These are phyloP conservation scores for Apocrypta bakeri DNA, from an alignment of 1,140 invertebrate genomes.

Conservation along the genomic window DNA sequence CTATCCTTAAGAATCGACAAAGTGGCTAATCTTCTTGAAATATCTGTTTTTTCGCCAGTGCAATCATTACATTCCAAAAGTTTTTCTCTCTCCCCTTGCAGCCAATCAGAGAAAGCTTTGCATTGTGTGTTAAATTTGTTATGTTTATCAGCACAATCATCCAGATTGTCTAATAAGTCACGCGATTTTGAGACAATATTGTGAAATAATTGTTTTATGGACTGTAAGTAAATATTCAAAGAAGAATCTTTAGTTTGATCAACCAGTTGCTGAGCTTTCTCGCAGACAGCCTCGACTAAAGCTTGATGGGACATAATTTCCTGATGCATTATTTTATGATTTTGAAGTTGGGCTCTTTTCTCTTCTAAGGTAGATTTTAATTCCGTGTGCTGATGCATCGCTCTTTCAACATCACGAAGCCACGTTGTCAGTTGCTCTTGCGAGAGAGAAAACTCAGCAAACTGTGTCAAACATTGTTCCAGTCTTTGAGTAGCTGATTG, in stretches of 20 bases:
- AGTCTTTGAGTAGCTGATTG: slow-evolving; percentile 86
- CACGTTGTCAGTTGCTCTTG: slow-evolving; percentile 95
- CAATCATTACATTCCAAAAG: slow-evolving; percentile 85
- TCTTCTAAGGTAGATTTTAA: slow-evolving; percentile 93
- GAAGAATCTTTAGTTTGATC: slow-evolving; percentile 92
- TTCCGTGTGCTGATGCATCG: slow-evolving; percentile 94
- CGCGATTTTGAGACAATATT: slow-evolving; percentile 92
- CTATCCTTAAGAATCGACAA: slow-evolving; percentile 82
- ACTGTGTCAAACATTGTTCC: slow-evolving; percentile 91
- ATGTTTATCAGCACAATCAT: slow-evolving; percentile 90
- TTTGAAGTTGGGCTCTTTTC: slow-evolving; percentile 94
- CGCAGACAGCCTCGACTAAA: slow-evolving; percentile 91
- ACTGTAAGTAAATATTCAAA: slow-evolving; percentile 89
- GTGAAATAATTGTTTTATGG: slow-evolving; percentile 91
- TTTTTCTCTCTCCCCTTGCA: slow-evolving; percentile 84
- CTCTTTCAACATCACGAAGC: slow-evolving; percentile 92
- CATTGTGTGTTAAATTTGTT: slow-evolving; percentile 83
- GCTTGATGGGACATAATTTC: slow-evolving; percentile 95
- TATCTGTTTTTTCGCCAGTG: slow-evolving; percentile 87
- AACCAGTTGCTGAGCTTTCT: slow-evolving; percentile 92
- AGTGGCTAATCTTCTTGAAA: slow-evolving; percentile 82
- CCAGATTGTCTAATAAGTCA: slow-evolving; percentile 88
- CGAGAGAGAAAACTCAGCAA: slow-evolving; percentile 89
- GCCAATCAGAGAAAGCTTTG: slow-evolving; percentile 86
- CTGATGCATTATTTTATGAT: slow-evolving; percentile 95